Percentiles rank a stretch among this genome's conserved stretches.
Conservation (phyloP, 2,113 vertebrate species). For the Papio anubis region DNA sequence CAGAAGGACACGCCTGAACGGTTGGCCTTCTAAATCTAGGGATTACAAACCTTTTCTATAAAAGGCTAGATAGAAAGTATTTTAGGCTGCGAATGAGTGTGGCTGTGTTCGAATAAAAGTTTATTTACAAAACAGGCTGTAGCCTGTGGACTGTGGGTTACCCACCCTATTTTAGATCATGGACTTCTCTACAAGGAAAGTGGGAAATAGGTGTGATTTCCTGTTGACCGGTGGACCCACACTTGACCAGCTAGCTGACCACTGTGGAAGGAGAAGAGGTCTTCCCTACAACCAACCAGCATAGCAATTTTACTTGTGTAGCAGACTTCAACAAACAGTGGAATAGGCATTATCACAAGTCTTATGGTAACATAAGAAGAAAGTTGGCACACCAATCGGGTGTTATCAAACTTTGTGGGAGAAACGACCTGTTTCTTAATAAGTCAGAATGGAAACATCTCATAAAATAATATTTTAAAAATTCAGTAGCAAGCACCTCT, state of each 20-base stretch:
- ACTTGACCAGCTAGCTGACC: background rate
- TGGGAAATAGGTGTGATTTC: background rate
- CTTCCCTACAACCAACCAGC: background rate
- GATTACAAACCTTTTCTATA: background rate
- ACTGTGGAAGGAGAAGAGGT: too few species aligned
- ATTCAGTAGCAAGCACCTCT: conserved; percentile 3
- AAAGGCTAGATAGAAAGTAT: background rate
- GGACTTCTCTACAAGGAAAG: background rate
- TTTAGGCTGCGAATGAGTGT: background rate
- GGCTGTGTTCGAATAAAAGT: background rate
- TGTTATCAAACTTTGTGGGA: background rate
- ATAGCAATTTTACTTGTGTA: fast-evolving
- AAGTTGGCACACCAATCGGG: background rate
- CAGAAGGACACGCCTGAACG: background rate
- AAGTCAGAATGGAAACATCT: conserved; percentile 52
- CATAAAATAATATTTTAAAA: conserved; percentile 53
- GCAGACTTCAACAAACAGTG: background rate
- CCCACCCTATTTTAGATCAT: background rate
- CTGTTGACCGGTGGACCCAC: background rate
- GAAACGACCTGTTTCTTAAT: conserved; percentile 48
- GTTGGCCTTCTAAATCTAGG: background rate
- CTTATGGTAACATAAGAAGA: background rate
- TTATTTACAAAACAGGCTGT: background rate
- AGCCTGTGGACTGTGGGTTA: background rate
- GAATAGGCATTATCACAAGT: background rate